Evolutionary conservation across 2,888 invertebrate species (phyloP), one percentile per base, ranked within the genome.

Genomic region (Actias luna): DNA sequence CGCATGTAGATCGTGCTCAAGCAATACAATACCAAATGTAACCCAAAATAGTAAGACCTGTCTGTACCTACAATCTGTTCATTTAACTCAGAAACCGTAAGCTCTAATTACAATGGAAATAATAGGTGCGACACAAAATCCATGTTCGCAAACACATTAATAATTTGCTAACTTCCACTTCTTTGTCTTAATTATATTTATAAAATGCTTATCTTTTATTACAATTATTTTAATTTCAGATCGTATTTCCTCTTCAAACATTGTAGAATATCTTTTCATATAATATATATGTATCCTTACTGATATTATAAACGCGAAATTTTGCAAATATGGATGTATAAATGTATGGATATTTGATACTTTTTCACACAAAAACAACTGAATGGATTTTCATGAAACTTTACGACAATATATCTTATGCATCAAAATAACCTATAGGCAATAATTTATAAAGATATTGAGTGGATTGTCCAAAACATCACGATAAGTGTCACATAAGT

Each of bases 1-100:
- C 59, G 50, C 59, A 59, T 52, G 25, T 46, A 25, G 59, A 59
- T 59, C 62, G 58, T 62, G 59, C 62, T 50, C 33, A 46, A 59
- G 52, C 27, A 46, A 36, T 50, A 27, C 62, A 62, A 27, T 29
- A 59, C 35, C 12, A 58, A 33, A 35, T n/a, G 36, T 22, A 8
- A 46, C 18, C 62, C 52, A 59, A 16, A 14, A 27, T 33, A 59
- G 7, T 4, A 25, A 59, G 50, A 52, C 29, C 58, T 39, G 14
- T 1, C 22, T 18, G 18, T 31, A 22, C 18, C 22, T 22, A 42
- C 10, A n/a, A 39, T 39, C n/a, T n/a, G 14, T 46, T 10, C 18
- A 22, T 8, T 46, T 46, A 46, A 22, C 5, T 46, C 22, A 46
- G 22, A 12, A 1, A 22, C 12, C 7, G 12, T 27, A 18, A 27